Evolutionary conservation across 2,113 vertebrate species (phyloP).

Genomic region (Lonchura striata): DNA sequence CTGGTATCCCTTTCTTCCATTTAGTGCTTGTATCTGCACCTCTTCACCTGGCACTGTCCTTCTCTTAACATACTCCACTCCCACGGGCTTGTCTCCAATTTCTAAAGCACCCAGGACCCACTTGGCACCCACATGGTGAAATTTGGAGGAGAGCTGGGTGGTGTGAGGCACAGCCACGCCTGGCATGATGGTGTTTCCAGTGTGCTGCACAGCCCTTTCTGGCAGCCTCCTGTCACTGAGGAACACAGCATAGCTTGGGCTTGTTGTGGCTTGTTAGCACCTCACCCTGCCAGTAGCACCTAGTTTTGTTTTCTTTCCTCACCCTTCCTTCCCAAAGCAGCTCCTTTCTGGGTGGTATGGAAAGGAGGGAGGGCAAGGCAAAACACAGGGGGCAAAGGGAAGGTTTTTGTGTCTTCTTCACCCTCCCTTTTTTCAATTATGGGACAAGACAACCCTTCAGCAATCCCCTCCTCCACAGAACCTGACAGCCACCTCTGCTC

Average conservation of each 20-base stretch:
- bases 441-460: background rate
- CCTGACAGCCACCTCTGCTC: background rate
- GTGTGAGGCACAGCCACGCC: background rate
- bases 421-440: background rate
- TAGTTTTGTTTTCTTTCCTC: background rate
- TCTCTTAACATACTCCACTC: background rate
- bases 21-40: background rate
- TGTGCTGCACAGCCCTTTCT: background rate
- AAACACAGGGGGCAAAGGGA: background rate
- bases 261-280: background rate
- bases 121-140: background rate
- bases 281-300: background rate
- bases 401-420: background rate
- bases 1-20: background rate
- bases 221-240: background rate
- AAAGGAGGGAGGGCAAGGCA: background rate
- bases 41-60: background rate
- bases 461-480: background rate
- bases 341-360: background rate
- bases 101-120: background rate
- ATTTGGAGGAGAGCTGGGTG: background rate
- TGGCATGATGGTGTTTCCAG: accelerated
- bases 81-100: background rate
- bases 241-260: background rate
- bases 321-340: background rate